Conservation (phyloP, 2,797 vertebrate genomes). For the Cephalopachus bancanus region DNA sequence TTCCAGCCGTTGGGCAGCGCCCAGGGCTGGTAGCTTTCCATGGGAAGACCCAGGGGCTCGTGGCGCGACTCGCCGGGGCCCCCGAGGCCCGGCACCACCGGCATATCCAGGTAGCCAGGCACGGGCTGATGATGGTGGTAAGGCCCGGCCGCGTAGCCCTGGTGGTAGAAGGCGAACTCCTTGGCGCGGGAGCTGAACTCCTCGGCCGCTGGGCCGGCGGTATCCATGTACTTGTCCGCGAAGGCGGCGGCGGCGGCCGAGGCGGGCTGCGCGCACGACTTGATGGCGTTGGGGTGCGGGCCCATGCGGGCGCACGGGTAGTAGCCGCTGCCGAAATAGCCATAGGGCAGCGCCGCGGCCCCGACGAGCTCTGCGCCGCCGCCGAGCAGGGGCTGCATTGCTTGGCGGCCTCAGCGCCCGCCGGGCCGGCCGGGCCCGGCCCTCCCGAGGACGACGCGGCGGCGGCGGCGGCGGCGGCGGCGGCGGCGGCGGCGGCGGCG, state of each 20-base stretch:
- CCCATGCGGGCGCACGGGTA: slow-evolving; percentile 96
- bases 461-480: slow-evolving; percentile 90
- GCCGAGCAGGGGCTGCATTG: slow-evolving; percentile 98
- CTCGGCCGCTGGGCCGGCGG: slow-evolving; percentile 92
- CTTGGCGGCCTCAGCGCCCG: slow-evolving; percentile 96
- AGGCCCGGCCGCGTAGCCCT: slow-evolving; percentile 95
- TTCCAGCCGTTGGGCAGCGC: slow-evolving; percentile 98
- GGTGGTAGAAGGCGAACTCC: slow-evolving; percentile 99
- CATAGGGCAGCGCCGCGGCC: slow-evolving; percentile 96
- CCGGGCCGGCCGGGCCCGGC: slow-evolving; percentile 86
- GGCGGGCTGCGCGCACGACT: slow-evolving; percentile 93
- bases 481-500: slow-evolving; percentile 89
- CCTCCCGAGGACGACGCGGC: slow-evolving; percentile 82
- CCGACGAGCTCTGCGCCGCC: slow-evolving; percentile 95
- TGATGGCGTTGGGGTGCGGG: slow-evolving; percentile 94
- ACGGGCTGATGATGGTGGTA: slow-evolving; percentile 94
- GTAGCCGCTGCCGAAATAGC: slow-evolving; percentile 98
- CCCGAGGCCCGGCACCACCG: slow-evolving; percentile 95
- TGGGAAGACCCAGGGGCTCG: slow-evolving; percentile 94
- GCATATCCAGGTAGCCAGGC: slow-evolving; percentile 97
- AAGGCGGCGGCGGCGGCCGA: slow-evolving; percentile 94
- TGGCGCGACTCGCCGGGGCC: slow-evolving; percentile 95
- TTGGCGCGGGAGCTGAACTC: slow-evolving; percentile 97
- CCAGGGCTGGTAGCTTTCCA: slow-evolving; percentile 99
- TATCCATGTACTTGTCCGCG: slow-evolving; percentile 94